phyloP scores from a whole-genome alignment of 2,888 invertebrate genomes.

The Onchidella celtica region DNA sequence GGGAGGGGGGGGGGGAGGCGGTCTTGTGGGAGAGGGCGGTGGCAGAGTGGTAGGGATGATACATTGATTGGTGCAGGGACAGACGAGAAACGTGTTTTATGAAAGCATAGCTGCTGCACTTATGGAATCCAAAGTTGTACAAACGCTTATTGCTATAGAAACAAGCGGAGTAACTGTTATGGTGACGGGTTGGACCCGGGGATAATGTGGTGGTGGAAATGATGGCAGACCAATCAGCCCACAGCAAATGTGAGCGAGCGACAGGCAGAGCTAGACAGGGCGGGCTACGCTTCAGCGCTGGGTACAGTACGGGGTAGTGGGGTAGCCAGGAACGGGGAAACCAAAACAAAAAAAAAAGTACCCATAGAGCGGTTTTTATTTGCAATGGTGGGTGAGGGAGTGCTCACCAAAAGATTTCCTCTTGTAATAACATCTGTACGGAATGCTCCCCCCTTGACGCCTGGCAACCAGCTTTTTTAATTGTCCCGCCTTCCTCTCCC shows the following conservation, averaged over 20 bases:
- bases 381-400: not conserved
- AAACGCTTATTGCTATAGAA: no score
- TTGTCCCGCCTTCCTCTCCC: not conserved
- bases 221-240: slow-evolving; percentile 8
- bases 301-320: not conserved
- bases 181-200: not conserved
- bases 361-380: not conserved
- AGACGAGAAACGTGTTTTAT: no score
- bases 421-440: not conserved
- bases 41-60: not conserved
- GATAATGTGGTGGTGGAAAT: not conserved
- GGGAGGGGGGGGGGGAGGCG: not conserved
- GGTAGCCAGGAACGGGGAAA: not conserved
- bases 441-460: not conserved
- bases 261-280: not conserved
- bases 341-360: not conserved
- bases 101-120: no score
- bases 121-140: no score
- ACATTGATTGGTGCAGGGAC: no score
- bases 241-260: not conserved
- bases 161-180: no score
- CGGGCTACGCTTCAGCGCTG: not conserved
- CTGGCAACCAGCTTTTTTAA: not conserved
- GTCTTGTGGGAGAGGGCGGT: not conserved
- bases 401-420: not conserved